Evolutionary conservation across 2,797 vertebrate species (phyloP), one percentile per base, ranked within the genome.

Genomic region (Bradypodion pumilum): DNA sequence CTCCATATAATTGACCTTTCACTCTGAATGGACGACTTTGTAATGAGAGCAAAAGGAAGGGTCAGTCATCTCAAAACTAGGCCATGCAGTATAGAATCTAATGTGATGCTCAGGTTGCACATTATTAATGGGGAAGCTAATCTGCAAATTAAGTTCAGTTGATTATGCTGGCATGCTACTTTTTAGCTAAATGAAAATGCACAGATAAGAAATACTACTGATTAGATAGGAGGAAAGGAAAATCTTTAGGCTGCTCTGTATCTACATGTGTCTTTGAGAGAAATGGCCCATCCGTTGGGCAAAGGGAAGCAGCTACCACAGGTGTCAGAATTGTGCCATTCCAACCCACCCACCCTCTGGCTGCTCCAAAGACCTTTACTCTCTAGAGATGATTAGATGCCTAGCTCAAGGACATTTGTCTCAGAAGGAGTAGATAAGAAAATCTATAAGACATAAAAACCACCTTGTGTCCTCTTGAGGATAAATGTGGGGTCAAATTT

Each of bases 31-130:
- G 83, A 80, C 0, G 2, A 76, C 72, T 85, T 74, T 69, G 70
- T 87, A 83, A 90, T 83, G 85, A 87, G 85, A 80, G 68, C 0
- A 0, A 40, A 79, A 37, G 89, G 90, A 84, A 82, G 65, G 69
- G 76, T 85, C 65, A 88, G 81, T 88, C 87, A 85, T 80, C 85
- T 85, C 86, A 75, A 81, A 84, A 74, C 70, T 74, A 5, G 19
- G 87, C 76, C 88, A 84, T 72, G 83, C 79, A 91, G 87, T 86
- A 42, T 29, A 49, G 77, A 89, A 93, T 77, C 89, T 87, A 93
- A 89, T 0, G 0, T 46, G 75, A 87, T 85, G 74, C 84, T 79
- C 66, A 81, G 62, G 81, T 88, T 85, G 66, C 63, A 87, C 78
- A 37, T 72, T 78, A 85, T 65, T 92, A 86, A 84, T 2, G 59